Percentiles rank a stretch among this genome's conserved stretches.
Conservation (phyloP, 2,888 invertebrate species). For the Drosophila mercatorum region DNA sequence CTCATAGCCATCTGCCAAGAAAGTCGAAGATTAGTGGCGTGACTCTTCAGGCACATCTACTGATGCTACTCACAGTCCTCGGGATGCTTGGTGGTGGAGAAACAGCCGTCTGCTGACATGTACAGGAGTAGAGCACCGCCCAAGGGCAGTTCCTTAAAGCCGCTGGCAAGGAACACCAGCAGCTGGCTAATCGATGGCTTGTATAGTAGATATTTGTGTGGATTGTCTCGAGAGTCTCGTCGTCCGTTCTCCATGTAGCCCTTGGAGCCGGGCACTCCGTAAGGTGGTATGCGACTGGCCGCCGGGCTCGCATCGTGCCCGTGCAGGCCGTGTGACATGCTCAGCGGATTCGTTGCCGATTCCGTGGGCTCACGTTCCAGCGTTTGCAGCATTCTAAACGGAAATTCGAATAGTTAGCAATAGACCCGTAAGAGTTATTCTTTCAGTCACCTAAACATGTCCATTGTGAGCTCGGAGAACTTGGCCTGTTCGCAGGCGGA, state of each 20-base stretch:
- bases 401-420: neutral
- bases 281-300: constrained; percentile 85
- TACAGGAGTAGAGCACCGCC: constrained; percentile 96
- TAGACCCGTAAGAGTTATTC: too few relatives aligned
- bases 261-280: constrained; percentile 86
- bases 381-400: constrained; percentile 93
- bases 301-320: constrained; percentile 85
- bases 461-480: constrained; percentile 98
- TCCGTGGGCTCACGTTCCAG: constrained; percentile 96
- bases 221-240: constrained; percentile 91
- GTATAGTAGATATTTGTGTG: constrained; percentile 98
- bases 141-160: constrained; percentile 96
- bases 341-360: constrained; percentile 89
- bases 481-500: constrained; percentile 97
- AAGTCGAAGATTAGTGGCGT: neutral
- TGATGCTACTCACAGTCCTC: constrained; percentile 90
- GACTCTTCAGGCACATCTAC: neutral
- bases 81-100: constrained; percentile 92
- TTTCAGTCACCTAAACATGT: constrained; percentile 91
- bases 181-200: constrained; percentile 97
- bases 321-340: constrained; percentile 85
- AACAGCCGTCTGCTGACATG: constrained; percentile 96
- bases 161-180: constrained; percentile 95
- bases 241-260: constrained; percentile 90
- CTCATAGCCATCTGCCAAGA: constrained; percentile 92